These are phyloP conservation scores for Bombus confusus DNA, from an alignment of 1,140 invertebrate species.

Conservation along the genomic window DNA sequence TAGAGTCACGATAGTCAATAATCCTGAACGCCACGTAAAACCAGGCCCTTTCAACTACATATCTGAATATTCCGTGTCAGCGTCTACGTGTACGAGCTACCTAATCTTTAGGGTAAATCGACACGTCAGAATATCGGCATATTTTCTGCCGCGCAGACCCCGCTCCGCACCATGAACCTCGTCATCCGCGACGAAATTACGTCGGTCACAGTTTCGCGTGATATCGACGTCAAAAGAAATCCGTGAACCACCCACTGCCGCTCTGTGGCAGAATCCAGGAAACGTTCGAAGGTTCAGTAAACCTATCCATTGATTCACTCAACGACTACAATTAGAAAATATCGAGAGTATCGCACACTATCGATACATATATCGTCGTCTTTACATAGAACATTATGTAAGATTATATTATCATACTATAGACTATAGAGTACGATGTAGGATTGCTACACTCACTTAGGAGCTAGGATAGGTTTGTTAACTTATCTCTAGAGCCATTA, in stretches of 20 bases:
- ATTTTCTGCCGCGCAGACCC: background rate
- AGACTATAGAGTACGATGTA: background rate
- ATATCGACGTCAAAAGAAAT: background rate
- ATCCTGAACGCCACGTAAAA: constrained; percentile 34
- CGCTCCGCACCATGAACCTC: background rate
- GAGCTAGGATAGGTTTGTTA: background rate
- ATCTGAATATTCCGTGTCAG: constrained; percentile 46
- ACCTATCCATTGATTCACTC: background rate
- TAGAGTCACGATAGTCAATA: constrained; percentile 33
- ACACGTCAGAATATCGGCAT: constrained; percentile 50
- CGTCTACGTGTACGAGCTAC: constrained; percentile 30
- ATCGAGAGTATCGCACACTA: background rate
- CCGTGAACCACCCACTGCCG: background rate
- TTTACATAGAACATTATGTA: background rate
- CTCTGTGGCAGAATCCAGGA: background rate
- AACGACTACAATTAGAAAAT: background rate
- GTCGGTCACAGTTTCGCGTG: background rate
- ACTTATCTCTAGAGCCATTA: background rate
- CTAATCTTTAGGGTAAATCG: constrained; percentile 51
- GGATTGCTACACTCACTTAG: background rate
- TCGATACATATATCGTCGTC: background rate
- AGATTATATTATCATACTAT: background rate
- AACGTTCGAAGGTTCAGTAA: background rate
- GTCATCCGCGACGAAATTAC: constrained; percentile 24
- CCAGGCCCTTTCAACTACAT: constrained; percentile 18